Base-by-base conservation (phyloP, 2,888 invertebrate species). In the Chironomus tentans region DNA sequence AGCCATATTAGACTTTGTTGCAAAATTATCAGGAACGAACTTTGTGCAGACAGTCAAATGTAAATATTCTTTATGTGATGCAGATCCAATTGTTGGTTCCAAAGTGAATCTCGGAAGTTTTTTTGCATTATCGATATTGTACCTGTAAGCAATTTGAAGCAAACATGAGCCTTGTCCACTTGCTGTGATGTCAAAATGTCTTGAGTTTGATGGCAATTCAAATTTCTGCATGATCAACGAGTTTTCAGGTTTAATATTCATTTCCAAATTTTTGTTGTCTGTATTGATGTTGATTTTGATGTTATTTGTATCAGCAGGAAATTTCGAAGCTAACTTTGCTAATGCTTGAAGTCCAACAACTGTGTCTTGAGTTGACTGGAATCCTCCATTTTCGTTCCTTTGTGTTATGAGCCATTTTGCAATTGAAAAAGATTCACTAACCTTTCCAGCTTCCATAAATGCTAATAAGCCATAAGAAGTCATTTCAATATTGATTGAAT, bases 51-150 rank as follows among this genome's bases (percentile, higher is more conserved):
- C 88, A 6, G 93, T 93, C 15, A 95, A 86, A 80, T 91, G 77
- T 95, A 85, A 78, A 92, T 89, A 81, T 92, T 87, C 68, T 86
- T 86, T 78, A 91, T 90, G 1, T 93, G 92, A 78, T 91, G 91
- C 79, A 90, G 90, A 47, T 5, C 70, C 94, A 4, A 95, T 91
- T 80, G 92, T 89, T 0, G 95, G 94, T 83, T 94, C 94, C 1
- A 96, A 86, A 68, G 89, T 91, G 83, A 94, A 96, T 78, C 93
- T 86, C 3, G 95, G 95, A 89, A 92, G 92, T 50, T 93, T 91
- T 24, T 92, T 93, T 13, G 94, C 94, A 3, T 93, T 93, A 81
- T 94, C 93, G 77, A 94, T 87, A 82, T 92, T 92, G 81, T 93
- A 95, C 68, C 88, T 88, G 79, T 93, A 94, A 0, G 91, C 88